Evolutionary conservation across 2,888 invertebrate genomes (phyloP).

Genomic region (Melikaiella ostensackeni): DNA sequence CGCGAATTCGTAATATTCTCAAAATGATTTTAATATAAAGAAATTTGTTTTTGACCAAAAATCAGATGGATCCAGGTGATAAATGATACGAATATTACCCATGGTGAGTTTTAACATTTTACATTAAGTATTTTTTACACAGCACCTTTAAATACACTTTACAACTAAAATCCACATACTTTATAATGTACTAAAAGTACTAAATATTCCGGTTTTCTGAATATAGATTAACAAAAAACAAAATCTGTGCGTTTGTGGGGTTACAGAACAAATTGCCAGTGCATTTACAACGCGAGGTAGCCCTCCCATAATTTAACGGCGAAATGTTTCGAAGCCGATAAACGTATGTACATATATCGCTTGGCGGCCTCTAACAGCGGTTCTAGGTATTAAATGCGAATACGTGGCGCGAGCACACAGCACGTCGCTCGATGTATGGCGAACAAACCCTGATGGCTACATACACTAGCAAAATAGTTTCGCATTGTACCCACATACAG

Average conservation of each 20-base stretch:
- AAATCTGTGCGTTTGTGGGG: conserved; percentile 55
- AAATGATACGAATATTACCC: too few relatives aligned
- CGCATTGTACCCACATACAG: conserved; percentile 46
- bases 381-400: conserved; percentile 45
- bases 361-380: conserved; percentile 41
- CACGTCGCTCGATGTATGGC: conserved; percentile 39
- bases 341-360: conserved; percentile 60
- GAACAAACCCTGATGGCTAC: conserved; percentile 47
- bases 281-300: conserved; percentile 62
- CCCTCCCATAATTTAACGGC: conserved; percentile 62
- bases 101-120: too few relatives aligned
- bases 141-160: too few relatives aligned
- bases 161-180: too few relatives aligned
- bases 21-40: too few relatives aligned
- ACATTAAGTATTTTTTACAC: too few relatives aligned
- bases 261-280: conserved; percentile 49
- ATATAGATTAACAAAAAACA: background rate
- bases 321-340: conserved; percentile 62
- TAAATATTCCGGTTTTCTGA: too few relatives aligned
- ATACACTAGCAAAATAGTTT: conserved; percentile 47
- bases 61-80: too few relatives aligned
- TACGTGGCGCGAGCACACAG: conserved; percentile 42
- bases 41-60: too few relatives aligned
- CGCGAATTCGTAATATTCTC: too few relatives aligned
- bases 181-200: too few relatives aligned